Conservation (phyloP, 2,113 vertebrate genomes). For the Larimichthys polyactis region DNA sequence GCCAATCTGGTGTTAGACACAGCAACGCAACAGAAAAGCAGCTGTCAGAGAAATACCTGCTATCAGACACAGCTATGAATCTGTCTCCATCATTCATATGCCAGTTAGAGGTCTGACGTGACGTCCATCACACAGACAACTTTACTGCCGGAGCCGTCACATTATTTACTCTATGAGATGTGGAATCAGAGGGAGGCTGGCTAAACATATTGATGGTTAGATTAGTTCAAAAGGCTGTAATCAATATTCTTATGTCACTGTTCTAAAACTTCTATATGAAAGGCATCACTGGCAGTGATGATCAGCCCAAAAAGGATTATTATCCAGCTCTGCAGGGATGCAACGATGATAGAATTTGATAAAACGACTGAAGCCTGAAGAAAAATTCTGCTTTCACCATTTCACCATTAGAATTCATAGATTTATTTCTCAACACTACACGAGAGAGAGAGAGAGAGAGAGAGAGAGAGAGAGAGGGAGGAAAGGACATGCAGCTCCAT, state of each 20-base stretch:
- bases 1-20: slow-evolving; percentile 48
- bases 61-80: slow-evolving; percentile 26
- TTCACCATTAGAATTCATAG: too few relatives aligned
- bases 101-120: slow-evolving; percentile 14
- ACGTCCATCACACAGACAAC: slow-evolving; percentile 31
- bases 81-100: slow-evolving; percentile 43
- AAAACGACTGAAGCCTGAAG: too few relatives aligned
- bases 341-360: too few relatives aligned
- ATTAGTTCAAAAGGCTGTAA: rapidly evolving
- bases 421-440: too few relatives aligned
- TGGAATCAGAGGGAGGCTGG: neutral
- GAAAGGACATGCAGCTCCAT: too few relatives aligned
- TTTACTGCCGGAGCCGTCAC: neutral
- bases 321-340: too few relatives aligned
- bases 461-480: too few relatives aligned
- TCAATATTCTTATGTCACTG: neutral
- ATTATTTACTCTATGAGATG: neutral
- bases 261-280: neutral
- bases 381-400: too few relatives aligned
- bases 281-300: neutral
- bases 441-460: too few relatives aligned
- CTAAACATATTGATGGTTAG: neutral
- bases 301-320: too few relatives aligned
- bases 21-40: slow-evolving; percentile 36
- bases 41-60: slow-evolving; percentile 28